Percentiles rank a stretch among this genome's conserved stretches.
Conservation (phyloP, 2,113 vertebrate species). For the Labeo rohita region DNA sequence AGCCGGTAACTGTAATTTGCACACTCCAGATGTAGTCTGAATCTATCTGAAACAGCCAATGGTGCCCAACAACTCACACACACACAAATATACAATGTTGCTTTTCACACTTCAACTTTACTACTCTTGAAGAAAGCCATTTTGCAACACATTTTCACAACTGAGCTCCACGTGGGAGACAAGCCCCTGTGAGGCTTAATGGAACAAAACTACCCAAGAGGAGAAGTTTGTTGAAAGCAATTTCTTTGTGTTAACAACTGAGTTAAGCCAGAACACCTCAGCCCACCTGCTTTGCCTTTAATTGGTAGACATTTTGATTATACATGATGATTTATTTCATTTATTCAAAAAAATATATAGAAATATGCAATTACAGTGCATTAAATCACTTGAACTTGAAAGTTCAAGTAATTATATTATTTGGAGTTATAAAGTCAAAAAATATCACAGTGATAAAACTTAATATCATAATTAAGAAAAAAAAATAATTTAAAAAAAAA, state of each 20-base stretch:
- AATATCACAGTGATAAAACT: too few species aligned
- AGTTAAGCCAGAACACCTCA: background rate
- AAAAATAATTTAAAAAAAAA: too few species aligned
- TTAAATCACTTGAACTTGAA: background rate
- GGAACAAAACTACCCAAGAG: background rate
- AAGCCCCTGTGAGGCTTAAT: background rate
- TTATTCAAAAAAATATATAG: background rate
- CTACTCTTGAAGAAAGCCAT: background rate
- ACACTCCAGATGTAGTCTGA: slow-evolving; percentile 35
- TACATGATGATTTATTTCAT: background rate
- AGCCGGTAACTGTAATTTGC: slow-evolving; percentile 26
- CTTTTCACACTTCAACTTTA: slow-evolving; percentile 12
- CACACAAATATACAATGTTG: background rate
- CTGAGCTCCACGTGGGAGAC: slow-evolving; percentile 19
- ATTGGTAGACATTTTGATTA: slow-evolving; percentile 15
- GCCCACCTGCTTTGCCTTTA: slow-evolving; percentile 34
- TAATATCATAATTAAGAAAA: too few species aligned
- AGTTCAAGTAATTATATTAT: too few species aligned
- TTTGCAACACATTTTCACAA: slow-evolving; percentile 31
- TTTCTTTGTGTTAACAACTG: background rate
- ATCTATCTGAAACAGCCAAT: background rate
- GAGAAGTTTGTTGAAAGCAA: background rate
- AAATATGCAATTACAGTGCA: background rate
- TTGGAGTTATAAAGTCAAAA: too few species aligned
- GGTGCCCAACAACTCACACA: background rate